Evolutionary conservation across 2,113 vertebrate species (phyloP), one percentile per base, ranked within the genome.

Genomic region (Perca fluviatilis): DNA sequence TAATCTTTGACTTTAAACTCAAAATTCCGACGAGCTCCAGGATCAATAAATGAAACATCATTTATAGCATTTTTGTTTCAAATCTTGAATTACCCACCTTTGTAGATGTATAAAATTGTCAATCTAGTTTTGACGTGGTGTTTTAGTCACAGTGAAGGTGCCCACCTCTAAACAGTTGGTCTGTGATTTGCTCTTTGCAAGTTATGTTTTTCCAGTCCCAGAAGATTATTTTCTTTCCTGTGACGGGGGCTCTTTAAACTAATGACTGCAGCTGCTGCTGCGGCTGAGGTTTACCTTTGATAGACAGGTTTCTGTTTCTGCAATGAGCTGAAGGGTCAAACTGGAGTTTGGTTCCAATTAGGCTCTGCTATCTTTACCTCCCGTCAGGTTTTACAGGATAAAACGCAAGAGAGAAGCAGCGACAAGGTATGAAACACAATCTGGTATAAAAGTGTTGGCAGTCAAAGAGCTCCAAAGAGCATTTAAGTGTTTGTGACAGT

Each of bases 201-300:
- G 15, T 60, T 12, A 5, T 67, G 49, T 83, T 90, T 77, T 85
- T 86, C 15, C 33, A 85, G 54, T 53, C 50, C 18, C 7, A 10
- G 13, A 2, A 54, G 80, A 69, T 88, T 90, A 78, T 89, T 93
- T 90, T 83, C 68, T 68, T 90, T 91, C 21, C 50, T 57, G 51
- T 33, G 69, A 72, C 30, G n/a, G 60, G 58, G 9, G 53, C 58
- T 62, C 74, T 78, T 21, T 33, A 46, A 77, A 11, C 40, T 10
- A 43, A 10, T 11, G 10, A 10, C 40, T 40, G 40, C 9, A 18
- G 40, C 75, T 33, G 67, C 75, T 21, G 77, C 61, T 73, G 27
- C 23, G n/a, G 69, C 77, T 51, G 62, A 73, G 51, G 47, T 84
- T 69, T 19, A 23, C 74, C 57, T 68, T 78, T 51, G 77, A 69